Evolutionary conservation across 2,113 vertebrate species (phyloP), one percentile per base, ranked within the genome.

Genomic region (Spizaetus ornatus): DNA sequence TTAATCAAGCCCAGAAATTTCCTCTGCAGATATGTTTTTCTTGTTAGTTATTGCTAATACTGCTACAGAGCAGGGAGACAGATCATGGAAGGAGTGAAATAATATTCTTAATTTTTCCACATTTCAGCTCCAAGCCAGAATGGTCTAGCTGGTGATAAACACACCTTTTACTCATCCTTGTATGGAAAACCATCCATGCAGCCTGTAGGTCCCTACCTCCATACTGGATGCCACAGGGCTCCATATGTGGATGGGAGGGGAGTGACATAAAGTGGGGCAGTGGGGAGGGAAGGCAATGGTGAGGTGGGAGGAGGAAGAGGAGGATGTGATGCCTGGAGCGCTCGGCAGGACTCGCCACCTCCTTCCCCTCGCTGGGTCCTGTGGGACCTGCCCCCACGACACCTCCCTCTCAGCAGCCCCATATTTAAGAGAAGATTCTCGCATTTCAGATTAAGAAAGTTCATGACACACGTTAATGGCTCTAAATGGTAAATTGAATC

Each of bases 401-500:
- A 80, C 78, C 92, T 96, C 66, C 74, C 85, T 90, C 96, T 94
- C 93, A 83, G 95, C 95, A 92, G 70, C 82, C 53, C 62, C 7
- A 0, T 83, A 50, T 80, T 96, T 93, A 93, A 77, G 74, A 80
- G 84, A 80, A 86, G 89, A 97, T 95, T 95, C 97, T 96, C 93
- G 22, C 87, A 7, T 96, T 96, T 96, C 95, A 88, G 78, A 81
- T 65, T 88, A 92, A 88, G 95, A 90, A 92, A 93, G 91, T 96
- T 96, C 96, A 71, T 81, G 94, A 97, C 97, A 95, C 78, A 19
- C 26, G 0, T 87, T 95, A 97, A 96, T 96, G 95, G 95, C 94
- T 96, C 89, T 94, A 96, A 97, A 96, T 86, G 74, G 79, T 85
- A 96, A 97, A 97, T 95, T 94, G 95, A 96, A 97, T 97, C 93